A percentile compares a stretch with the other conserved stretches of the same genome.
Conservation (phyloP, 2,797 vertebrate genomes). For the Sebastes kiyomatsui region DNA sequence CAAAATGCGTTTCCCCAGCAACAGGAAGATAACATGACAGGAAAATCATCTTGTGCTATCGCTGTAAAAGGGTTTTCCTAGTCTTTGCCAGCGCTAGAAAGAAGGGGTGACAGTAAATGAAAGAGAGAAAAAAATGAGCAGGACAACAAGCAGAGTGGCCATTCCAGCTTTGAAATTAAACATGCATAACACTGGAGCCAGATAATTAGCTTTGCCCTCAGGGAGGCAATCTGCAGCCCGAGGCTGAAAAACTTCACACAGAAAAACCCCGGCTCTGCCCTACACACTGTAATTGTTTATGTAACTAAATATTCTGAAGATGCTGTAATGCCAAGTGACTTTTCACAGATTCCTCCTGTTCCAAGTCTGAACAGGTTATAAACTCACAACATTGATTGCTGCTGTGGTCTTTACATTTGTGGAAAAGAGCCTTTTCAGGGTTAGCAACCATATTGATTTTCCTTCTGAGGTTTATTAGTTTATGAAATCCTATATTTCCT, state of each 20-base stretch:
- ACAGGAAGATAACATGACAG: conserved; percentile 65
- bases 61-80: conserved; percentile 36
- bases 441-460: conserved; percentile 65
- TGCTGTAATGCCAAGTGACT: conserved; percentile 35
- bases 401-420: conserved; percentile 57
- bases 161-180: conserved; percentile 54
- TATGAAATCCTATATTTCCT: conserved; percentile 74
- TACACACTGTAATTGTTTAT: conserved; percentile 34
- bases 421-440: conserved; percentile 42
- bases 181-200: conserved; percentile 30
- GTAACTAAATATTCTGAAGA: conserved; percentile 21
- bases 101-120: conserved; percentile 13
- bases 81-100: conserved; percentile 19
- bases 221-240: conserved; percentile 26
- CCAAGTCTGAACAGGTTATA: conserved; percentile 28
- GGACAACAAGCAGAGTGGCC: conserved; percentile 33
- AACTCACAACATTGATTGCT: conserved; percentile 42
- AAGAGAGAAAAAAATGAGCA: conserved; percentile 1
- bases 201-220: conserved; percentile 38
- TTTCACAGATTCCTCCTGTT: conserved; percentile 26
- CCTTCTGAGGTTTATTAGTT: conserved; percentile 62
- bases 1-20: conserved; percentile 60
- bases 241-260: conserved; percentile 27
- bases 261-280: background rate
- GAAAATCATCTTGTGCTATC: conserved; percentile 58